A percentile compares a stretch with the other conserved stretches of the same genome.
These are phyloP conservation scores for Spodoptera picta DNA, from an alignment of 2,888 invertebrate genomes.

Conservation along the genomic window DNA sequence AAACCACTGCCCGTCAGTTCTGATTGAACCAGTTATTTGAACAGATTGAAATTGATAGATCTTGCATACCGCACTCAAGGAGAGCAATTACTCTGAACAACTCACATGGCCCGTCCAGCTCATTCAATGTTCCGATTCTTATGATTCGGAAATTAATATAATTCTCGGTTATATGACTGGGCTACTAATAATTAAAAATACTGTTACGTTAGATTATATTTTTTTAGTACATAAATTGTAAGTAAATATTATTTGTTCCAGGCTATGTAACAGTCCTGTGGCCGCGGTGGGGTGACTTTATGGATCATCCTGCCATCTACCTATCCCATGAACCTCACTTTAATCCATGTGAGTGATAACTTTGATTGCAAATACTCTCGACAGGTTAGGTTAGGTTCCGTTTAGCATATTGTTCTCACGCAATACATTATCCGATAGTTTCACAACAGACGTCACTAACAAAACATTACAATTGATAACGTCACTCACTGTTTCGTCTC, in stretches of 20 bases:
- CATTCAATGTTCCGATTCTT: conserved; percentile 9
- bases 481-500: conserved; percentile 10
- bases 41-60: conserved; percentile 43
- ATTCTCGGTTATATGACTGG: too few species aligned
- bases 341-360: conserved; percentile 55
- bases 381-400: neutral
- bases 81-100: conserved; percentile 26
- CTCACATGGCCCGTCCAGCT: conserved; percentile 7
- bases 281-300: conserved; percentile 31
- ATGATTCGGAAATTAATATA: neutral
- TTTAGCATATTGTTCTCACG: neutral
- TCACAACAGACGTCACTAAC: conserved; percentile 25
- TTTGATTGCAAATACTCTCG: conserved; percentile 6
- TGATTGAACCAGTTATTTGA: conserved; percentile 36
- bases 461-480: conserved; percentile 26
- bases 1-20: conserved; percentile 30
- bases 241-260: conserved; percentile 57
- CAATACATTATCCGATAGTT: conserved; percentile 12
- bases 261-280: conserved; percentile 51
- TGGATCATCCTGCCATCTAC: conserved; percentile 40
- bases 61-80: conserved; percentile 38
- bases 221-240: too few species aligned
- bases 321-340: conserved; percentile 23
- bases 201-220: neutral
- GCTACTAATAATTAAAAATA: too few species aligned